A percentile compares a stretch with the other conserved stretches of the same genome.
phyloP scores from a whole-genome alignment of 1,140 invertebrate species.

The Whitmania pigra region DNA sequence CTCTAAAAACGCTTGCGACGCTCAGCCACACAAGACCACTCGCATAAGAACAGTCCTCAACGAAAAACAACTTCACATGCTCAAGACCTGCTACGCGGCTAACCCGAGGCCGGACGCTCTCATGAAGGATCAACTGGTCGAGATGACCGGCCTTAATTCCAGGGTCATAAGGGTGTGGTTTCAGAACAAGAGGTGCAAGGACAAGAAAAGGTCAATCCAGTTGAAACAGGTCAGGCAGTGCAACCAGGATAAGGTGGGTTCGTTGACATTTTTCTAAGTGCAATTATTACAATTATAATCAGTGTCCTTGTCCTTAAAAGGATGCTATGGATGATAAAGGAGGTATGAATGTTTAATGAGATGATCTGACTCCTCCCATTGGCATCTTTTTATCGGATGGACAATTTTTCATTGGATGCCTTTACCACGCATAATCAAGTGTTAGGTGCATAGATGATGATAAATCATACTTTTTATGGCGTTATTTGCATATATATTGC shows the following conservation, averaged over 20 bases:
- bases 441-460: too few species aligned
- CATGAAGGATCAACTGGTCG: slow-evolving; percentile 97
- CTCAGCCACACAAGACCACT: slow-evolving; percentile 60
- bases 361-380: too few species aligned
- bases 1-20: neutral
- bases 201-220: slow-evolving; percentile 92
- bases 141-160: slow-evolving; percentile 91
- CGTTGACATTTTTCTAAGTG: too few species aligned
- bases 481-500: too few species aligned
- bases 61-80: slow-evolving; percentile 92
- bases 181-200: slow-evolving; percentile 92
- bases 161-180: slow-evolving; percentile 97
- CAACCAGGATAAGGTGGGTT: slow-evolving; percentile 51
- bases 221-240: slow-evolving; percentile 92
- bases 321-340: too few species aligned
- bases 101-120: slow-evolving; percentile 94
- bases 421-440: too few species aligned
- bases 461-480: too few species aligned
- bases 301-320: too few species aligned
- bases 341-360: too few species aligned
- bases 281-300: too few species aligned
- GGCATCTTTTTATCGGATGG: too few species aligned
- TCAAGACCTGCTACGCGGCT: slow-evolving; percentile 76
- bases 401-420: too few species aligned
- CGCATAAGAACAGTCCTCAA: slow-evolving; percentile 92